These are phyloP conservation scores for Isurus oxyrinchus DNA, from an alignment of 2,113 vertebrate genomes.

Conservation along the genomic window DNA sequence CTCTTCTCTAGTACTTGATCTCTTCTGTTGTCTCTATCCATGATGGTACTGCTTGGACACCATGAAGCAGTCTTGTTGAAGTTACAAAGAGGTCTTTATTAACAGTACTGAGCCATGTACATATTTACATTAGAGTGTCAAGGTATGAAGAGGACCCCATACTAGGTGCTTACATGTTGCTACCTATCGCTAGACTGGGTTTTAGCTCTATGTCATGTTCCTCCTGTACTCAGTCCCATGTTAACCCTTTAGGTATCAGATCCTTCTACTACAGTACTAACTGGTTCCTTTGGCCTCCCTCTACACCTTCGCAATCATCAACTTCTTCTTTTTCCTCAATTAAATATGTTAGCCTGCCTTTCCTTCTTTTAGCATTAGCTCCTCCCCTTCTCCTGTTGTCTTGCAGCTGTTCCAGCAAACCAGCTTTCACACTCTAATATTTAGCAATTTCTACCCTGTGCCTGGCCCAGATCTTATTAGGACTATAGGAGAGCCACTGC, in stretches of 20 bases:
- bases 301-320: background rate
- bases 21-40: no score
- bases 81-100: no score
- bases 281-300: background rate
- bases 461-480: background rate
- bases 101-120: no score
- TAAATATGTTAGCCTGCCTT: background rate
- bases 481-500: background rate
- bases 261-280: background rate
- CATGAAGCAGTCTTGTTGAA: no score
- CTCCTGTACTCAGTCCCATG: no score
- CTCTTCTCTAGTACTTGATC: background rate
- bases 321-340: background rate
- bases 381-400: background rate
- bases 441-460: background rate
- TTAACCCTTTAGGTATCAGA: no score
- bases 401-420: background rate
- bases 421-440: background rate
- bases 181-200: no score
- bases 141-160: no score
- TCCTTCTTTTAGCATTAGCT: background rate
- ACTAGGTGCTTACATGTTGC: no score
- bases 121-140: no score
- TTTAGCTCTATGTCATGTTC: no score
- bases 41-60: no score